A percentile compares a stretch with the other conserved stretches of the same genome.
phyloP scores from a whole-genome alignment of 2,113 vertebrate species.

The Murina feae region DNA sequence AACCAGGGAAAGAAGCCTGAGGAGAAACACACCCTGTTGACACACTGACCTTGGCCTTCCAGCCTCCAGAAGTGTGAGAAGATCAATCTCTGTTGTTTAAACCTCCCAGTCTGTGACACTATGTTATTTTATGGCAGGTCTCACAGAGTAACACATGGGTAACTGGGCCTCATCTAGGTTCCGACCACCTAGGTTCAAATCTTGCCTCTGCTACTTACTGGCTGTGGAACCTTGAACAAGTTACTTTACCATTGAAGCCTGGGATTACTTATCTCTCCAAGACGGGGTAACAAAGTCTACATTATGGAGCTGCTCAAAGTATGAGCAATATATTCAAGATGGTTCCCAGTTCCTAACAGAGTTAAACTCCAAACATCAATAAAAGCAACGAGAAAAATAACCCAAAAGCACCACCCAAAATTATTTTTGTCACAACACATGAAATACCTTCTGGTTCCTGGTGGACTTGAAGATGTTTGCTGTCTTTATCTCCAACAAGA shows the following conservation, averaged over 20 bases:
- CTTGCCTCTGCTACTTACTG: neutral
- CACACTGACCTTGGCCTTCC: neutral
- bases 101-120: neutral
- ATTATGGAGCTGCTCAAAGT: neutral
- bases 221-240: neutral
- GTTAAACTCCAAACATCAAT: neutral
- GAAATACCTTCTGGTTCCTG: neutral
- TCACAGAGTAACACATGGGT: neutral
- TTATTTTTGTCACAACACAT: neutral
- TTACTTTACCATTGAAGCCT: neutral
- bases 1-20: neutral
- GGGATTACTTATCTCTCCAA: neutral
- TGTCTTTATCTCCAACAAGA: neutral
- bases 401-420: neutral
- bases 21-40: neutral
- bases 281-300: no score
- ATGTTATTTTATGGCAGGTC: neutral
- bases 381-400: neutral
- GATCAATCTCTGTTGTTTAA: rapidly evolving
- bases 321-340: neutral
- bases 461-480: neutral
- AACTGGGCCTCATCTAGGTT: neutral
- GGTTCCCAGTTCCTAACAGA: neutral
- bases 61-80: neutral
- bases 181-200: neutral